These are phyloP conservation scores for Vanacampus margaritifer DNA, from an alignment of 2,113 vertebrate genomes.

Conservation along the genomic window DNA sequence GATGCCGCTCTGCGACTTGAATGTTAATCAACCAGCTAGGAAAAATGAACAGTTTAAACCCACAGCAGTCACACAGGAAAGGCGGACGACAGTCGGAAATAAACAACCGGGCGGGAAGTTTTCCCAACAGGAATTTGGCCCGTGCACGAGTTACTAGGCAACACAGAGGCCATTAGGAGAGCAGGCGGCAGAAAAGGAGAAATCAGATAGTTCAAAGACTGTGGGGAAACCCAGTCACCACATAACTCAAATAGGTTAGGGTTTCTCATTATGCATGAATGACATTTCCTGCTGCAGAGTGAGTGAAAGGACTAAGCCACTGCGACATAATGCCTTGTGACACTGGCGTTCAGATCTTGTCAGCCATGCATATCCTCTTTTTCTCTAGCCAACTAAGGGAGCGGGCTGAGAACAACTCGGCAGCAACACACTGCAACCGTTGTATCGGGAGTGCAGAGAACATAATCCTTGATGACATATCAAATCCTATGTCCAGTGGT, in stretches of 20 bases:
- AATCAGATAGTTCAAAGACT: background rate
- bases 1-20: slow-evolving; percentile 23
- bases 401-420: background rate
- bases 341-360: slow-evolving; percentile 25
- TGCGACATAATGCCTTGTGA: slow-evolving; percentile 31
- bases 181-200: background rate
- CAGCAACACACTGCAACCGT: background rate
- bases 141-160: slow-evolving; percentile 35
- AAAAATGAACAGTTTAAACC: slow-evolving; percentile 15
- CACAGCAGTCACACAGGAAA: slow-evolving; percentile 13
- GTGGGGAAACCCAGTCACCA: background rate
- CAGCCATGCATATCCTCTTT: slow-evolving; percentile 30
- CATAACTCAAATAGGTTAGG: background rate
- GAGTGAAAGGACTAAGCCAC: slow-evolving; percentile 24
- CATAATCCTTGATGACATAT: too few relatives aligned
- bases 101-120: background rate
- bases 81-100: background rate
- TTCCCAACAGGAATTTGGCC: background rate
- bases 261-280: slow-evolving; percentile 39
- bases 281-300: slow-evolving; percentile 18
- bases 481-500: too few relatives aligned
- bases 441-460: background rate
- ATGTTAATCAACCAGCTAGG: slow-evolving; percentile 17
- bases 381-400: slow-evolving; percentile 8
- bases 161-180: slow-evolving; percentile 5